Base-by-base conservation (phyloP, 2,797 vertebrate species). In the Cottoperca gobio region DNA sequence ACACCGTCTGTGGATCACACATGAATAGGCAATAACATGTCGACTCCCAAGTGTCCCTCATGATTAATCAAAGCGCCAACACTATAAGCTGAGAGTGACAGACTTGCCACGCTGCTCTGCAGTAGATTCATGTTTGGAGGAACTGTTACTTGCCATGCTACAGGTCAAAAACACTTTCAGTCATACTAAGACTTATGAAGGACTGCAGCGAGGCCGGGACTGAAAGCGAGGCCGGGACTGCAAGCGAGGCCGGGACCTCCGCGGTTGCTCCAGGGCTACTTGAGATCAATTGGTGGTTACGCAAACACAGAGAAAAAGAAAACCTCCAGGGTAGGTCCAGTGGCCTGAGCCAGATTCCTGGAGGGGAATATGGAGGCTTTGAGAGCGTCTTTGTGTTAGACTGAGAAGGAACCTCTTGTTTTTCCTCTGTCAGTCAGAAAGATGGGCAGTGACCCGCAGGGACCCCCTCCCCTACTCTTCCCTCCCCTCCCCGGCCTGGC, bases 391-490 rank as follows among this genome's bases (percentile, higher is more conserved):
- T 93, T 94, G 91, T 94, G 84, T 76, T 66, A 69, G 73, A 79
- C 73, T 79, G 82, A 90, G 90, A 92, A 90, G 82, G 78, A 83
- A 65, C 69, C 86, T 83, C 86, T 94, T 93, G 91, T 93, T 89
- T 91, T 87, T 57, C 63, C 79, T 81, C 89, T 66, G 83, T 91
- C 92, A 89, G 84, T 92, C 87, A 93, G 86, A 86, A 78, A 90
- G 85, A 93, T 88, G 89, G 88, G 89, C 91, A 92, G 67, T 92
- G 92, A 94, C 91, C 89, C 84, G 42, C 77, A 64, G 68, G 79
- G 84, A 89, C 49, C 81, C 66, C 79, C 74, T 40, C 55, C 76
- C 40, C 65, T 23, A 81, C 66, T 79, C 74, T 40, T 55, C 76
- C 40, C 65, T 23, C 31, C 70, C 79, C 74, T 31, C 55, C 76